Percentiles rank a stretch among this genome's conserved stretches.
These are phyloP conservation scores for Fulmarus glacialis DNA, from an alignment of 2,113 vertebrate genomes.

Conservation along the genomic window DNA sequence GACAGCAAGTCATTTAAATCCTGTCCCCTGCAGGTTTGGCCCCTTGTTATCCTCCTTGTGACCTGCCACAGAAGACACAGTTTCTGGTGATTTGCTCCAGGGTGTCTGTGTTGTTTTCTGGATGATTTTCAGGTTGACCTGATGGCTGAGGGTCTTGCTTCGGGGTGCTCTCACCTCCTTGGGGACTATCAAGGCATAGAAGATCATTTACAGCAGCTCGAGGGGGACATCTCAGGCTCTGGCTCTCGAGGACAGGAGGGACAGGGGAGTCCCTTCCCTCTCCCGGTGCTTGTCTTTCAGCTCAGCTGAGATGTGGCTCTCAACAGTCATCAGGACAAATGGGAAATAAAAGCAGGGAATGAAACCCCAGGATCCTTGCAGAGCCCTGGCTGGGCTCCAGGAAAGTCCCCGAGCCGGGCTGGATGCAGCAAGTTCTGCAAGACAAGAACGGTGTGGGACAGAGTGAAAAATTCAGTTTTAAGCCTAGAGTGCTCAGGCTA, in stretches of 20 bases:
- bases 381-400: background rate
- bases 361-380: background rate
- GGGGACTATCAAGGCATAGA: too few species aligned
- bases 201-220: background rate
- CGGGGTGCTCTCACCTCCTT: background rate
- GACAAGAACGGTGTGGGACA: background rate
- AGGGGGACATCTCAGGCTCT: background rate
- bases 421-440: background rate
- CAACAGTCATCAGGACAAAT: background rate
- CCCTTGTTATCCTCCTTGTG: background rate
- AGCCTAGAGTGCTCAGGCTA: background rate
- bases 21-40: background rate
- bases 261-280: background rate
- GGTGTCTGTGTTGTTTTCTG: background rate
- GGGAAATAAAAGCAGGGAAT: background rate
- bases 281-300: background rate
- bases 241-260: background rate
- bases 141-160: background rate
- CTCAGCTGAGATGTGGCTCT: background rate
- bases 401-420: rapidly evolving
- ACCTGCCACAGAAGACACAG: background rate
- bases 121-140: background rate
- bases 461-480: background rate
- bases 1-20: background rate
- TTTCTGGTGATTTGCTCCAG: background rate